Evolutionary conservation across 1,140 invertebrate species (phyloP).

Genomic region (Drosophila ercepeae): DNA sequence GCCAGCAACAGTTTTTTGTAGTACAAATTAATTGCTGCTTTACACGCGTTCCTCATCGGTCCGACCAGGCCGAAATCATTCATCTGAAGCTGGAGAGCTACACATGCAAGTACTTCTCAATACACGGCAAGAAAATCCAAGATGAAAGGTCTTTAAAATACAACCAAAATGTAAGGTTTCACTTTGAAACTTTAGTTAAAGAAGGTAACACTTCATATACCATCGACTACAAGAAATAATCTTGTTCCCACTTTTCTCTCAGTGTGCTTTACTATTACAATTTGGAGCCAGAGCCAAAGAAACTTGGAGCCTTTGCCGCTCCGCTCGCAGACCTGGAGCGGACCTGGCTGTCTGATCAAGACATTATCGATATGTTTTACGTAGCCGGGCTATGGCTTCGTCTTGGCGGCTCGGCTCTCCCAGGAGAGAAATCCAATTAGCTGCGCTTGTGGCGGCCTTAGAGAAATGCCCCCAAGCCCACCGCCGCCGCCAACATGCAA

Average conservation of each 20-base stretch:
- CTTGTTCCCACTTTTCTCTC: conserved; percentile 16
- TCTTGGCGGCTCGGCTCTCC: conserved; percentile 55
- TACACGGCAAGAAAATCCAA: conserved; percentile 42
- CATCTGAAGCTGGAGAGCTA: conserved; percentile 61
- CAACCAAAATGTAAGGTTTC: too few species aligned
- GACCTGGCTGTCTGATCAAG: conserved; percentile 77
- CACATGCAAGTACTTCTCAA: conserved; percentile 62
- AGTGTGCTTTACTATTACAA: conserved; percentile 82
- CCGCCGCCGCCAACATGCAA: conserved; percentile 64
- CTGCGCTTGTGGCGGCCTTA: conserved; percentile 75
- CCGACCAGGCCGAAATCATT: conserved; percentile 65
- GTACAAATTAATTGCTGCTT: conserved; percentile 81
- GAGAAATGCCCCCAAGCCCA: conserved; percentile 53
- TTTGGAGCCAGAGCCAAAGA: conserved; percentile 61
- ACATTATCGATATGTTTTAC: conserved; percentile 83
- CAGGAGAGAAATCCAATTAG: conserved; percentile 82
- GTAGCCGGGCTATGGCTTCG: conserved; percentile 42
- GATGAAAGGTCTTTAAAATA: too few species aligned
- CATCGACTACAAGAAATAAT: too few species aligned
- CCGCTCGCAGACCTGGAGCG: too few species aligned
- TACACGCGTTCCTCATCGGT: conserved; percentile 70
- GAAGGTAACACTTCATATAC: too few species aligned
- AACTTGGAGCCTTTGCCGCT: conserved; percentile 25
- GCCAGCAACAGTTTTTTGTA: conserved; percentile 48
- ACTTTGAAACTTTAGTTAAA: too few species aligned